Conservation (phyloP, 2,113 vertebrate species). For the Pygoscelis antarcticus region DNA sequence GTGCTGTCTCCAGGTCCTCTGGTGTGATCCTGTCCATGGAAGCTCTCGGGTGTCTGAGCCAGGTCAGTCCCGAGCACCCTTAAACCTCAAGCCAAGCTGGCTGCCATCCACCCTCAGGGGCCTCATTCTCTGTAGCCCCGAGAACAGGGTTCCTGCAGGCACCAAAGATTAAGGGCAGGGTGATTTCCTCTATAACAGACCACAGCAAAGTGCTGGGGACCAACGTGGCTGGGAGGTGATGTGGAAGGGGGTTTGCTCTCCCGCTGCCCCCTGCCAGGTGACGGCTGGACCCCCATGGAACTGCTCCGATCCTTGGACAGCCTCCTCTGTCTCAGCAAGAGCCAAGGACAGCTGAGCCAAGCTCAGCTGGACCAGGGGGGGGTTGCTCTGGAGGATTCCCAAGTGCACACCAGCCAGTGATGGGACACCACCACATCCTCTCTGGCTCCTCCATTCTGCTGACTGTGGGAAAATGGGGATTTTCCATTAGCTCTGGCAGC, state of each 20-base stretch:
- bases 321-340: neutral
- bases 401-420: no score
- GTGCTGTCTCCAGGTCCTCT: neutral
- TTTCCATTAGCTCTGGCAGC: neutral
- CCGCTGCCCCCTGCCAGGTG: neutral
- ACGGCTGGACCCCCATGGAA: neutral
- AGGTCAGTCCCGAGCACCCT: neutral
- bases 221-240: neutral
- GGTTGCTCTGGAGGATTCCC: neutral
- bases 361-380: neutral
- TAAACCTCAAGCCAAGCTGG: neutral
- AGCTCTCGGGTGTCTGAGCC: neutral
- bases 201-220: neutral
- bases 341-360: no score
- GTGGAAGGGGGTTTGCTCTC: neutral
- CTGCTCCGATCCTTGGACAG: neutral
- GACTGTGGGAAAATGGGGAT: rapidly evolving
- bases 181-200: neutral
- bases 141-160: neutral
- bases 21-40: neutral
- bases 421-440: neutral
- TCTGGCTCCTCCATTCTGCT: neutral
- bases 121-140: neutral
- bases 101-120: neutral
- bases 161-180: neutral